Conservation (phyloP, 1,140 invertebrate genomes). For the Oryzaephilus surinamensis region DNA sequence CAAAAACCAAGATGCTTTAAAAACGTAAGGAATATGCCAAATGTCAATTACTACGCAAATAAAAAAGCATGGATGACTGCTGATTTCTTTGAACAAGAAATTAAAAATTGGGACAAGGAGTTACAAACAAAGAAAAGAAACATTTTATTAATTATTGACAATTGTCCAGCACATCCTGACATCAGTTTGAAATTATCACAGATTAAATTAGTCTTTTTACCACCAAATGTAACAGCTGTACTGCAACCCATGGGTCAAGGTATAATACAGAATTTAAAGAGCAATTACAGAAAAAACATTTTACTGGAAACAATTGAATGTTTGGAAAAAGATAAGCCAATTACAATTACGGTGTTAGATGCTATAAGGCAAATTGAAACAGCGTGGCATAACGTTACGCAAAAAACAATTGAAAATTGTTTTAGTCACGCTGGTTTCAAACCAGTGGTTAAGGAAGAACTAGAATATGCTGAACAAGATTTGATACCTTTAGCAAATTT, state of each 20-base stretch:
- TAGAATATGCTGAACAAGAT: too few relatives aligned
- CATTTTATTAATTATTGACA: constrained; percentile 40
- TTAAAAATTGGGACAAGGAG: constrained; percentile 27
- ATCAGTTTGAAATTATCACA: constrained; percentile 9
- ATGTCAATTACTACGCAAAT: constrained; percentile 34
- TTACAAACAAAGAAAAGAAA: constrained; percentile 31
- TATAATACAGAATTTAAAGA: constrained; percentile 3
- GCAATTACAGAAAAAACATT: too few relatives aligned
- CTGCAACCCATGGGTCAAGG: constrained; percentile 5
- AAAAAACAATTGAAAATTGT: too few relatives aligned
- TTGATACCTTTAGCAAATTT: too few relatives aligned
- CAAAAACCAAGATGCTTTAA: constrained; percentile 26
- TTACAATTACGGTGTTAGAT: too few relatives aligned
- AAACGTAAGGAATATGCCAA: constrained; percentile 29
- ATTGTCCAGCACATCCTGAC: constrained; percentile 31
- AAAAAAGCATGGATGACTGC: constrained; percentile 38
- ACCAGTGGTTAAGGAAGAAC: too few relatives aligned
- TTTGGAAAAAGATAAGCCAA: too few relatives aligned
- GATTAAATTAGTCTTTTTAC: constrained; percentile 16
- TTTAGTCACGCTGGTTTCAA: too few relatives aligned
- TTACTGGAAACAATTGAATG: too few relatives aligned
- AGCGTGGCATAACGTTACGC: too few relatives aligned
- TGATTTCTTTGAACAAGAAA: constrained; percentile 26
- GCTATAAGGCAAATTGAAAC: too few relatives aligned
- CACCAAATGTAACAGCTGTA: constrained; percentile 7